Conservation (phyloP, 2,888 invertebrate species). For the Theretra japonica region DNA sequence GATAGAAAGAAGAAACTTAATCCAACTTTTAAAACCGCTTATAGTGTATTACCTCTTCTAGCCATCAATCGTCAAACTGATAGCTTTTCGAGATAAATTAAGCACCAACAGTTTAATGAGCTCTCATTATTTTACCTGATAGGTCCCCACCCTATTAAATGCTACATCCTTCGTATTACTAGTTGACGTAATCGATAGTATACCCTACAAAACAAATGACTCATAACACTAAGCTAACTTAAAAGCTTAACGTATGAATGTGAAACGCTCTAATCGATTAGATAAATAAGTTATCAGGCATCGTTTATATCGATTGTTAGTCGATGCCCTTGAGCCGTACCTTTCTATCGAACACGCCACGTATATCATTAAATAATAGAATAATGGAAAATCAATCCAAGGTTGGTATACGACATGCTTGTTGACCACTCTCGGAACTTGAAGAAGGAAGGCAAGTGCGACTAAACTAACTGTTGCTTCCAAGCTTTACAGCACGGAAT, state of each 20-base stretch:
- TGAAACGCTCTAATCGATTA: constrained; percentile 12
- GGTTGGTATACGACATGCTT: constrained; percentile 1
- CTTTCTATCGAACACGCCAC: constrained; percentile 22
- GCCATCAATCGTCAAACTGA: no score
- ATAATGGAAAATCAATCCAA: constrained; percentile 33
- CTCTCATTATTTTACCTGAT: no score
- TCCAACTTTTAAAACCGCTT: no score
- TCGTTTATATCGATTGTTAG: constrained; percentile 17
- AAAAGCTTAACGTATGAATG: background rate
- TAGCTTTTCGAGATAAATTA: no score
- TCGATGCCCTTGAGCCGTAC: constrained; percentile 10
- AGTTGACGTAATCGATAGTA: no score
- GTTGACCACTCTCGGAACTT: background rate
- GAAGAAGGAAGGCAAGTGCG: background rate
- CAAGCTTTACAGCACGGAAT: no score
- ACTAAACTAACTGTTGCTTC: no score
- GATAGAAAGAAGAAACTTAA: no score
- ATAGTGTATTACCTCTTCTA: no score
- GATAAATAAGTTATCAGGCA: constrained; percentile 16
- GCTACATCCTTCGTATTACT: no score
- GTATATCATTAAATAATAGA: constrained; percentile 15
- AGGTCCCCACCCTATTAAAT: no score
- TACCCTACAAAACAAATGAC: background rate
- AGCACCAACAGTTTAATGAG: no score
- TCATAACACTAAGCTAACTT: background rate